Base-by-base conservation (phyloP, 2,888 invertebrate species). In the Idaea dimidiata region DNA sequence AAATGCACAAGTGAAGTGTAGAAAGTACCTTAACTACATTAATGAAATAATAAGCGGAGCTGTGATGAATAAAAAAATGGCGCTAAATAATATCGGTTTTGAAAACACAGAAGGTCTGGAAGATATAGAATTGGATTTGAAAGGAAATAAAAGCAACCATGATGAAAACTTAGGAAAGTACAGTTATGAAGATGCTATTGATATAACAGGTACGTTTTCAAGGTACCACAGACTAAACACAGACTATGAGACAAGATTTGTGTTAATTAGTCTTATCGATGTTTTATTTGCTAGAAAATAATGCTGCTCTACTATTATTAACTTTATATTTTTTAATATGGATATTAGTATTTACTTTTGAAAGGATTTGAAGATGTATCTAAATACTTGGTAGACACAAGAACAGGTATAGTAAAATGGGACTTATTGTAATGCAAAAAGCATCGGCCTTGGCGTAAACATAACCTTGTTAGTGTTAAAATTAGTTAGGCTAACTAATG, bases 121-220 rank as follows among this genome's bases (percentile, higher is more conserved):
- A 17, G 62, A 66, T 16, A 61, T 71, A 16, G 71, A 71, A 43
- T 59, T 68, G 31, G 57, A 65, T 16, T 57, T 54, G 24, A 59
- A 18, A 64, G 60, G 17, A 60, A 66, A 16, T 32, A 66, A 16
- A 24, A 17, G 6, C 59, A 54, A 59, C 10, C 57, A 60, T 17
- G 54, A 2, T 6, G 67, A 61, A 32, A 58, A 66, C 0, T 0
- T 17, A 56, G 71, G 67, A 43, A 58, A 59, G 31, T 76, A 72
- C 59, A 71, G 73, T 18, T 82, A 79, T 62, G 79, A 80, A 66
- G 82, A 82, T 33, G 84, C 84, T 8, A 68, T 84, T 10, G 73
- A 80, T 18, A 61, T 81, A 16, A 72, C 80, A 58, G 82, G 83
- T 83, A 67, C 67, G 72, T 64, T 17, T n/a, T 53, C 58, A 58